These are phyloP conservation scores for Diaperis boleti DNA, from an alignment of 2,888 invertebrate genomes.

Conservation along the genomic window DNA sequence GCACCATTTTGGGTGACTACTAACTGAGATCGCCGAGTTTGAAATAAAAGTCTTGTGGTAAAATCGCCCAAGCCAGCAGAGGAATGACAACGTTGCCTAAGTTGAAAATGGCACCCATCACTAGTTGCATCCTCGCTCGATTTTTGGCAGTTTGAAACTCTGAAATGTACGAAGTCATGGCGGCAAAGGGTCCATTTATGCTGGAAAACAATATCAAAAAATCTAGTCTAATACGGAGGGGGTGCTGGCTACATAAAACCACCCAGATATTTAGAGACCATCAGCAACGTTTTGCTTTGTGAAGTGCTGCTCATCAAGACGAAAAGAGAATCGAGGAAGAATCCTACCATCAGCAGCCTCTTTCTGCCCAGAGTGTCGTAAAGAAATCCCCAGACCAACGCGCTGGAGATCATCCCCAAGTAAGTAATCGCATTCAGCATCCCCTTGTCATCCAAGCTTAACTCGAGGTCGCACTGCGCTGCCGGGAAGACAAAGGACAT, in stretches of 20 bases:
- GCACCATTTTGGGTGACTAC: too few relatives aligned
- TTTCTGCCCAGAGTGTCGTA: conserved; percentile 80
- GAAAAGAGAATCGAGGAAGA: conserved; percentile 73
- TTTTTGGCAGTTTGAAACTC: too few relatives aligned
- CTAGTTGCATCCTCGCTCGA: conserved; percentile 74
- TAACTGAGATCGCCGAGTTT: conserved; percentile 62
- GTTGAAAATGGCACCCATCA: conserved; percentile 75
- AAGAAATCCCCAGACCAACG: conserved; percentile 81
- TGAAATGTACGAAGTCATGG: conserved; percentile 69
- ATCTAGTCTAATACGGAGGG: too few relatives aligned
- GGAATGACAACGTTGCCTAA: conserved; percentile 74
- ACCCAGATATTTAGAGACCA: conserved; percentile 74
- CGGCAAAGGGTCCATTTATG: conserved; percentile 48
- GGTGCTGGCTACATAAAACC: conserved; percentile 57
- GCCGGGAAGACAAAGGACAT: conserved; percentile 80
- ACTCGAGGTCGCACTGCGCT: conserved; percentile 79
- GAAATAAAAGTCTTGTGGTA: conserved; percentile 71
- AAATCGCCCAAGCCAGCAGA: conserved; percentile 74
- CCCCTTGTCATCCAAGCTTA: conserved; percentile 72
- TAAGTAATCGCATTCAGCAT: conserved; percentile 35
- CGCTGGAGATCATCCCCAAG: conserved; percentile 82
- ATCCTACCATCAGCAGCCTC: conserved; percentile 76
- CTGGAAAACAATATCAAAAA: conserved; percentile 46
- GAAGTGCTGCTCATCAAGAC: conserved; percentile 74
- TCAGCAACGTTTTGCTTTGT: conserved; percentile 74